Base-by-base conservation (phyloP, 1,140 invertebrate species). In the Heliconius congener region DNA sequence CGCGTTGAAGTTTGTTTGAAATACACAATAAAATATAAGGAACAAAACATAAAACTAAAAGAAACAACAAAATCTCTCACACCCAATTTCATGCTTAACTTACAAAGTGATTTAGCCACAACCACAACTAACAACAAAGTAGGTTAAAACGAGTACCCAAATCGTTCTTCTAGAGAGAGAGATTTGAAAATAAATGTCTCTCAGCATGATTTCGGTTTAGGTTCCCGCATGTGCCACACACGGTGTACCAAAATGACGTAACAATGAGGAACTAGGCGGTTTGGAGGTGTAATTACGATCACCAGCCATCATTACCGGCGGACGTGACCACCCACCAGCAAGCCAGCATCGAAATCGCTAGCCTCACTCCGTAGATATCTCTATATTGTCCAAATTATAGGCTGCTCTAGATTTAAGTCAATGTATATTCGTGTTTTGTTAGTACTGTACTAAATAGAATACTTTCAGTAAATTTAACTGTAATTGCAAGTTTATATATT, bases 241-340 rank as follows among this genome's bases (percentile, higher is more conserved):
- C 89, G 83, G 79, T 83, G 88, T 76, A 83, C 79, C 79, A 81
- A 83, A 30, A 82, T 75, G 76, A 81, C 87, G 86, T 84, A 91
- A 92, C 89, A 87, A 87, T 88, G 85, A 88, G 83, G 89, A 86
- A 89, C 86, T 89, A 88, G 86, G 87, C 82, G 84, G 83, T 87
- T 86, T 88, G 79, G 82, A 86, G 86, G 83, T 86, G 85, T 92
- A 91, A 92, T 92, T 91, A 91, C 85, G 77, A 83, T 89, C 88
- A 88, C 88, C 88, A 86, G 80, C 71, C 81, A 85, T 90, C 89
- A 88, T 91, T 91, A 91, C 85, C 71, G 52, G 77, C 76, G 76
- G 74, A 84, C 82, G 60, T 85, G 87, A 86, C 84, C 74, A 87
- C 80, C 90, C 90, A 92, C 90, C 79, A 74, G 83, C 88, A 46